Base-by-base conservation (phyloP, 23 tunicate genomes). In the Diplosoma virens region DNA sequence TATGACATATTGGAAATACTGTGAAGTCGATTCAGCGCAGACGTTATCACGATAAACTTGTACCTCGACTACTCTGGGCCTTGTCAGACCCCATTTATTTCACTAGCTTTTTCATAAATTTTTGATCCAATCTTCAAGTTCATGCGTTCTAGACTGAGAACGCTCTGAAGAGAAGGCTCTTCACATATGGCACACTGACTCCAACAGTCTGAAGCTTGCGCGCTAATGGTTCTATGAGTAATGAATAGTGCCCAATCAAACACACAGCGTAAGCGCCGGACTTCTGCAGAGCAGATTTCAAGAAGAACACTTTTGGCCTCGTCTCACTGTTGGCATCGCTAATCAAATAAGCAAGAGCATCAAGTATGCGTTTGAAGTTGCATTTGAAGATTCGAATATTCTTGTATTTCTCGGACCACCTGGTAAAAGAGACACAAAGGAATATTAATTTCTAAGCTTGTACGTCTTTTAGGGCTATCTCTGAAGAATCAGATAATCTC, bases 261-360 rank as follows among this genome's bases (percentile, higher is more conserved):
- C 70, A 63, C 6, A 35, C 75, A 35, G 58, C 58, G 32, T 69
- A 69, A 34, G 54, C 55, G 23, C 37, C 75, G 36, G 58, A 20
- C 16, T 69, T 69, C 58, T 69, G 41, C 14, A 27, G 71, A 56
- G 24, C n/a, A 22, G 17, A 25, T 65, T 65, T 28, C n/a, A 65
- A 65, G 41, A 27, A 71, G 48, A 71, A n/a, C 20, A 69, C 33
- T 47, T n/a, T 47, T 24, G 61, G 14, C 61, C 77, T 41, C 25
- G 77, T 71, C 77, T 45, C 61, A 45, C 77, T 71, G 77, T 69
- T n/a, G n/a, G n/a, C n/a, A n/a, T n/a, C n/a, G n/a, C n/a, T n/a
- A n/a, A n/a, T n/a, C n/a, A n/a, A n/a, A n/a, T 26, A 37, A 69
- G 28, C 75, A 69, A 34, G 75, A 69, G 75, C 28, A 27, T 69